Conservation (phyloP, 2,888 invertebrate species). For the Pyrgus malvae region DNA sequence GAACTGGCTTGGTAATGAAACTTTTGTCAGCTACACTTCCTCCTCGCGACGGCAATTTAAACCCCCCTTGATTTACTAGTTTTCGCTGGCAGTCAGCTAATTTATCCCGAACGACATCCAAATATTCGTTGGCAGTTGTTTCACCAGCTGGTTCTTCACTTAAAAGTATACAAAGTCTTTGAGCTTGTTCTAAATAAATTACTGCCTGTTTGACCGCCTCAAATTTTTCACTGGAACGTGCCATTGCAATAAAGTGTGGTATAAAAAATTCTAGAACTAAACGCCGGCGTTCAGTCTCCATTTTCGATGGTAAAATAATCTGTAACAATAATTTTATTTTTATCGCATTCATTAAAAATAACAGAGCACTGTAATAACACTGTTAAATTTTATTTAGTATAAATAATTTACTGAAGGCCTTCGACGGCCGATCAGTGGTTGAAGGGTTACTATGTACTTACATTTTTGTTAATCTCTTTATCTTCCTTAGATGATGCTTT, state of each 20-base stretch:
- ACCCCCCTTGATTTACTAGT: constrained; percentile 63
- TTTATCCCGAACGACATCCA: constrained; percentile 78
- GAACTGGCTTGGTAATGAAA: constrained; percentile 41
- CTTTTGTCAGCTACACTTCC: constrained; percentile 53
- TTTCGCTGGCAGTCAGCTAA: constrained; percentile 72
- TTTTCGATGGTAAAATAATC: constrained; percentile 64
- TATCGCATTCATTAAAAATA: too few species aligned
- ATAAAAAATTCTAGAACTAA: constrained; percentile 86
- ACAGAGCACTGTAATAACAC: too few species aligned
- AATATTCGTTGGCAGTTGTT: constrained; percentile 76
- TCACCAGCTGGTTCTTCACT: constrained; percentile 81
- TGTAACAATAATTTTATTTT: constrained; percentile 51
- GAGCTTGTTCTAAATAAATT: constrained; percentile 87
- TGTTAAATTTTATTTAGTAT: too few species aligned
- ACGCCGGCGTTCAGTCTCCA: constrained; percentile 83
- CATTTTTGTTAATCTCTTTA: constrained; percentile 78
- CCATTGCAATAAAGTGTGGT: constrained; percentile 87
- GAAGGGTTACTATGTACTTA: constrained; percentile 54
- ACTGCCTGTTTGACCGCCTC: constrained; percentile 83
- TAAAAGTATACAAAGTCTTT: constrained; percentile 83
- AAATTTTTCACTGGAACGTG: constrained; percentile 83
- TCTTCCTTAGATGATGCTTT: constrained; percentile 59
- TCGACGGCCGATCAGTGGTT: not conserved
- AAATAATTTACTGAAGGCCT: not conserved
- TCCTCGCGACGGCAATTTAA: constrained; percentile 61